Conservation (phyloP, 2,888 invertebrate species). For the Chaitophorus viminalis region DNA sequence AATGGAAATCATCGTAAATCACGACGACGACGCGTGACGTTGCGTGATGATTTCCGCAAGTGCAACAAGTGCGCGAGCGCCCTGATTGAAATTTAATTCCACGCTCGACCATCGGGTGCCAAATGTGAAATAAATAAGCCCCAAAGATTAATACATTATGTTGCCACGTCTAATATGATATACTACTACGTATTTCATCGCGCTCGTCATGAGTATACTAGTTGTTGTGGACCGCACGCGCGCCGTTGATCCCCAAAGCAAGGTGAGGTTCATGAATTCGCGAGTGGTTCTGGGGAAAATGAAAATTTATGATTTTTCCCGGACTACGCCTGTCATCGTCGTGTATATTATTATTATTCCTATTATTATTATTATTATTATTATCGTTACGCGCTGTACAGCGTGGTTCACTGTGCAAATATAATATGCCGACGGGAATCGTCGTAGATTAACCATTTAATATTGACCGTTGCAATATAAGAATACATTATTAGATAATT, state of each 20-base stretch:
- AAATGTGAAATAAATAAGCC: conserved; percentile 9
- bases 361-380: too few species aligned
- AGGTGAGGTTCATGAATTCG: too few species aligned
- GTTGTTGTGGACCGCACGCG: neutral
- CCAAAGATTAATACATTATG: neutral
- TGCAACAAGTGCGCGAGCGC: conserved; percentile 33
- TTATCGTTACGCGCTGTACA: too few species aligned
- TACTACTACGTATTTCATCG: too few species aligned
- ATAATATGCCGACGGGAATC: too few species aligned
- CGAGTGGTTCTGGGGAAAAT: neutral
- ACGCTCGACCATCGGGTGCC: neutral
- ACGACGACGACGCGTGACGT: neutral
- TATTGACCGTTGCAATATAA: too few species aligned
- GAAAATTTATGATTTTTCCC: neutral
- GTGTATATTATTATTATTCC: too few species aligned
- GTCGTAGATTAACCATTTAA: too few species aligned
- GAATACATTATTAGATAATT: too few species aligned
- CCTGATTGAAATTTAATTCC: conserved; percentile 38
- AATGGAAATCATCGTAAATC: conserved; percentile 35
- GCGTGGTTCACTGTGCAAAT: too few species aligned
- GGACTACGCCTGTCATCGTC: neutral
- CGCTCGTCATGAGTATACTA: neutral
- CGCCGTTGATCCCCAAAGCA: neutral
- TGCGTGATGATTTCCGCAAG: conserved; percentile 2
- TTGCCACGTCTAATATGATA: neutral